Base-by-base conservation (phyloP, 2,113 vertebrate species). In the Stercorarius parasiticus region DNA sequence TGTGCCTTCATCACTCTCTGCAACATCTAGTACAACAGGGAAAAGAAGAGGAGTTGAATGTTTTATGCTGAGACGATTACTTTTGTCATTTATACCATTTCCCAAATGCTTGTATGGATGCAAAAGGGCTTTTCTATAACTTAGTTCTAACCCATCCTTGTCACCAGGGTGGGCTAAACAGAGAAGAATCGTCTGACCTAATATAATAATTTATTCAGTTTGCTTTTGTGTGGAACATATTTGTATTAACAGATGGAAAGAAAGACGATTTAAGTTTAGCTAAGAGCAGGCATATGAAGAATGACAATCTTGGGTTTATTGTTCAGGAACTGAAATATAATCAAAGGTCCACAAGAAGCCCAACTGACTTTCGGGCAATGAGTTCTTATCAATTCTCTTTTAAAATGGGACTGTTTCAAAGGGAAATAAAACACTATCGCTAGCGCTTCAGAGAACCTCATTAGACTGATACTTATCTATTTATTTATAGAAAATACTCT, bases 1-100 rank as follows among this genome's bases (percentile, higher is more conserved):
- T 2, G 98, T 97, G 23, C 99, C 99, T 95, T 91, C 98, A 93
- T 99, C 99, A 2, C 98, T 98, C 96, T 96, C 87, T 42, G 91
- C 93, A 74, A 97, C 96, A 32, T 84, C 98, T 98, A 43, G 49
- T 2, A 14, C 9, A 27, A 71, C 30, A 59, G 58, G n/a, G 34
- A 27, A 78, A 7, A 91, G 73, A 86, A 9, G 5, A 9, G 32
- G 56, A 38, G 16, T 7, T n/a, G 18, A 61, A 15, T 18, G 21
- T 16, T 77, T 53, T 45, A 14, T 2, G 17, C 67, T 16, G 36
- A 76, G 32, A 49, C 20, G 3, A 50, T 18, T 18, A 19, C 11
- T 47, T 36, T 13, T 38, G 27, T 15, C 67, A 56, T 77, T 66
- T 70, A 50, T 21, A 11, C 25, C 17, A 19, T 30, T 77, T 56